Base-by-base conservation (phyloP, 2,888 invertebrate genomes). In the Seira ritae region DNA sequence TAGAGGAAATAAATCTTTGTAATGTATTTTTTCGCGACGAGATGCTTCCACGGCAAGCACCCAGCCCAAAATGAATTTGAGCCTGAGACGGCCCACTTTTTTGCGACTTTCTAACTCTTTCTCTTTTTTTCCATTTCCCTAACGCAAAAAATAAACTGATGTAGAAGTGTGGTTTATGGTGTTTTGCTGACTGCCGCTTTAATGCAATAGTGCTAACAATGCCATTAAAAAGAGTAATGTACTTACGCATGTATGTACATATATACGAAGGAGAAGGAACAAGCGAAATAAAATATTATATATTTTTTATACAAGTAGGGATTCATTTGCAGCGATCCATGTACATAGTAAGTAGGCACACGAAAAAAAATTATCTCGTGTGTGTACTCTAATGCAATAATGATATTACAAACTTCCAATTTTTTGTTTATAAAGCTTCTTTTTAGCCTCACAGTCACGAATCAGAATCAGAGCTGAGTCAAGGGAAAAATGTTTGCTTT, bases 31-130 rank as follows among this genome's bases (percentile, higher is more conserved):
- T 62, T 62, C 10, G n/a, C 3, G 22, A 72, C 73, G 66, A 60
- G 84, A 84, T 85, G 82, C 85, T 84, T 86, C 86, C 87, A 85
- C 84, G 81, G 77, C 86, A 81, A 87, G 87, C 87, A 87, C 87
- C 87, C 87, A 87, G 86, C 86, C 87, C 86, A 86, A 85, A 87
- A 86, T 87, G 87, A 87, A 86, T 85, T 82, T 78, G 83, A 83
- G 80, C 74, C 80, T 86, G 86, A 85, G 85, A 76, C 86, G 86
- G 85, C 87, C 85, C 86, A 87, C 87, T 87, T 86, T 84, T 76
- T 84, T 86, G 84, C 80, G 86, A 86, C 86, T 86, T 86, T 87
- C 87, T 85, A 87, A 83, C 80, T 84, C 80, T 84, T 84, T 84
- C 84, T 84, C 84, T 84, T 84, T 83, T 79, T 83, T 66, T 42